These are phyloP conservation scores for Nasua narica DNA, from an alignment of 2,797 vertebrate species.

Conservation along the genomic window DNA sequence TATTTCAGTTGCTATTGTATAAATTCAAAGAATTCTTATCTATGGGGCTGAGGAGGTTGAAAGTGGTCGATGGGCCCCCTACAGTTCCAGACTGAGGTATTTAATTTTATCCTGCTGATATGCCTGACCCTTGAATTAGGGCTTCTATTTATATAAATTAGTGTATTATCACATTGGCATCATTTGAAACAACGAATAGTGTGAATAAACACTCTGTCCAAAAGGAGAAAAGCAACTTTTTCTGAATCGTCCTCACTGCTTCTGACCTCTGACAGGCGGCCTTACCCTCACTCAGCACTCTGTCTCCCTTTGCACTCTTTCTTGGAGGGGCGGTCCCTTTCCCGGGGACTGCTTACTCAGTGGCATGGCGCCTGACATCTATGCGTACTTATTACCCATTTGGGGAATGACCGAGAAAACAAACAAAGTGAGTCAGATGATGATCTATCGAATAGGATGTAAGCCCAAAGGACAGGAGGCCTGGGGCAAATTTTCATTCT, in stretches of 20 bases:
- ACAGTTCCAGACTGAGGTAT: slow-evolving; percentile 40
- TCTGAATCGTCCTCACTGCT: neutral
- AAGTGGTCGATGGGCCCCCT: slow-evolving; percentile 59
- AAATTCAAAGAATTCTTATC: slow-evolving; percentile 68
- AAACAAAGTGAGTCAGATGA: slow-evolving; percentile 9
- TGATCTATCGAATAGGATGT: neutral
- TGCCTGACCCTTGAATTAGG: slow-evolving; percentile 68
- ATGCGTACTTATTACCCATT: neutral
- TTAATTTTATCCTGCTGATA: slow-evolving; percentile 66
- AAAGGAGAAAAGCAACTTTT: slow-evolving; percentile 38
- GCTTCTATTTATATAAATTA: slow-evolving; percentile 66
- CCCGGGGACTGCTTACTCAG: neutral
- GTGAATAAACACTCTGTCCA: slow-evolving; percentile 10
- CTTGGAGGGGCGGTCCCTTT: neutral
- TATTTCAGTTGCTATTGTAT: slow-evolving; percentile 61
- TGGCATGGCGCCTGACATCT: neutral
- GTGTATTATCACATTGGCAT: slow-evolving; percentile 43
- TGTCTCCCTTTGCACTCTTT: neutral
- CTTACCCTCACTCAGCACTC: neutral
- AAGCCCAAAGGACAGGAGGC: neutral
- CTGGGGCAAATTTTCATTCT: neutral
- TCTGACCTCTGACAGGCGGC: neutral
- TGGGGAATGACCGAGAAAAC: neutral
- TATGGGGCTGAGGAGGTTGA: slow-evolving; percentile 23
- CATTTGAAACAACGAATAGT: slow-evolving; percentile 49